These are phyloP conservation scores for Drosophila sturtevanti DNA, from an alignment of 1,140 invertebrate genomes.

Conservation along the genomic window DNA sequence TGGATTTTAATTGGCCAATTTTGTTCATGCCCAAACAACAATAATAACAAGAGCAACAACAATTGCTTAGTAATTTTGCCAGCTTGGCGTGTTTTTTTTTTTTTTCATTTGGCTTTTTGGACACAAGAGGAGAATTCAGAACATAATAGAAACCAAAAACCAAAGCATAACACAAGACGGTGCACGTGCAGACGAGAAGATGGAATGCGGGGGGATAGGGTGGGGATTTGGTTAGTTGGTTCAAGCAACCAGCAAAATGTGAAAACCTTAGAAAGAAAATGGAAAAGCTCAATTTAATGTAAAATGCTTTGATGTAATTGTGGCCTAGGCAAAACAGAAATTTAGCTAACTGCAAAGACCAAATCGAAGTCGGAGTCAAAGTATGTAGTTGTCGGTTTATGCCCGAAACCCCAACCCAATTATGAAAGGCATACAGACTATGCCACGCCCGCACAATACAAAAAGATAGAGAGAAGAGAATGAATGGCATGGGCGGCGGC, in stretches of 20 bases:
- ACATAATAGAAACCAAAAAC: constrained; percentile 41
- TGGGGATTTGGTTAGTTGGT: neutral
- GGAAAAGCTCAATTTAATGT: constrained; percentile 69
- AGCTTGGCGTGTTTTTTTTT: constrained; percentile 57
- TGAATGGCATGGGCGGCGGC: constrained; percentile 24
- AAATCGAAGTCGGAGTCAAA: constrained; percentile 34
- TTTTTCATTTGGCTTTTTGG: constrained; percentile 31
- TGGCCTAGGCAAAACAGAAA: constrained; percentile 43
- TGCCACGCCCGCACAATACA: constrained; percentile 36
- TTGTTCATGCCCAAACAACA: constrained; percentile 32
- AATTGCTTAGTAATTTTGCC: constrained; percentile 66
- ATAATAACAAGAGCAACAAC: constrained; percentile 27
- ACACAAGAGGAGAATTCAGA: constrained; percentile 61
- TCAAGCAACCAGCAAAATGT: constrained; percentile 48
- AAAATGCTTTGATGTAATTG: constrained; percentile 80
- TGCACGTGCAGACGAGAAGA: neutral
- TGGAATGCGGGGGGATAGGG: too few species aligned
- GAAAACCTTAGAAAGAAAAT: constrained; percentile 50
- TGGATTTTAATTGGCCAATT: constrained; percentile 78
- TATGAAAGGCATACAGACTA: constrained; percentile 47
- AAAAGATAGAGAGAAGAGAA: constrained; percentile 13
- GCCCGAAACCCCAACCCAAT: constrained; percentile 50
- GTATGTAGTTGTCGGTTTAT: constrained; percentile 23
- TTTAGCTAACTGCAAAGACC: constrained; percentile 18
- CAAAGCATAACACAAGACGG: constrained; percentile 4